Evolutionary conservation across 2,888 invertebrate species (phyloP).

Genomic region (Biston stratarius): DNA sequence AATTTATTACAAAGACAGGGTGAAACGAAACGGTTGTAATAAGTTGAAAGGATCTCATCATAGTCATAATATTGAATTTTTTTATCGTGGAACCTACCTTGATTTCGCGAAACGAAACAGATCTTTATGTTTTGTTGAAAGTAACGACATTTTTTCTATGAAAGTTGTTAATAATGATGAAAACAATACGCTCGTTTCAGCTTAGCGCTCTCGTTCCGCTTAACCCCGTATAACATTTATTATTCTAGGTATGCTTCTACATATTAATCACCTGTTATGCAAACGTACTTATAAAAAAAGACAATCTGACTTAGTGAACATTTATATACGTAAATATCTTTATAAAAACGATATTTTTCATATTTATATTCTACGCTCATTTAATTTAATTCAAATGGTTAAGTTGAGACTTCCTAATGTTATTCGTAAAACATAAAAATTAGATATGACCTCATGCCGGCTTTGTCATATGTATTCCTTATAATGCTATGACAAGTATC

Average conservation of each 20-base stretch:
- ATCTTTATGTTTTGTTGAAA: no score
- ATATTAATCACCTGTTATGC: slow-evolving; percentile 3
- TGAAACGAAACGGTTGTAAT: no score
- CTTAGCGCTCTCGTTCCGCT: no score
- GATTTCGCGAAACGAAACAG: no score
- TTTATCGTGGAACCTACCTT: no score
- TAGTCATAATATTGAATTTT: no score
- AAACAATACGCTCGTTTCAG: no score
- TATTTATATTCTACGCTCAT: slow-evolving; percentile 19
- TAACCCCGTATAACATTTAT: background rate
- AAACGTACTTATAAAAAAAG: background rate
- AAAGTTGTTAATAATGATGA: no score
- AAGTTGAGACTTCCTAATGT: slow-evolving; percentile 34
- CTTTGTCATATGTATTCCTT: slow-evolving; percentile 42
- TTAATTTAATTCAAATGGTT: slow-evolving; percentile 30
- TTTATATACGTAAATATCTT: slow-evolving; percentile 1
- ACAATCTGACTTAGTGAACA: slow-evolving; percentile 2
- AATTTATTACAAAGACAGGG: background rate
- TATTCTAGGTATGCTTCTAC: background rate
- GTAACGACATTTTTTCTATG: no score
- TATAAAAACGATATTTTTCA: slow-evolving; percentile 14
- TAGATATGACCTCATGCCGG: slow-evolving; percentile 51
- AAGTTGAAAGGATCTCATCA: no score
- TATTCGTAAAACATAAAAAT: slow-evolving; percentile 44
- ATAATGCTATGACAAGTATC: slow-evolving; percentile 24